These are phyloP conservation scores for Ectobius pallidus DNA, from an alignment of 2,888 invertebrate species.

Conservation along the genomic window DNA sequence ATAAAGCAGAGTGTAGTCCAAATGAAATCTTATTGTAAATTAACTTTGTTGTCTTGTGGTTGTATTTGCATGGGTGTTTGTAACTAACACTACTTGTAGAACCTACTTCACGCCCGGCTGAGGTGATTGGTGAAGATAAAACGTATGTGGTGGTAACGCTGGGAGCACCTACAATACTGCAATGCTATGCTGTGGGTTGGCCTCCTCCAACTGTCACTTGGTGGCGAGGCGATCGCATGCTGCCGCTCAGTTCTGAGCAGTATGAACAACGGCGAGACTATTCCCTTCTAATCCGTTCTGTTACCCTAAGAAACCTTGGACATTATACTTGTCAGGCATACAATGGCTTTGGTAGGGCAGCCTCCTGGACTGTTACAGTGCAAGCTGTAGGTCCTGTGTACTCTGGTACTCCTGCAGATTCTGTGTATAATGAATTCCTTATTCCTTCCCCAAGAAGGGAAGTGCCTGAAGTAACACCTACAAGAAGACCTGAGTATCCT, in stretches of 20 bases:
- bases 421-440: constrained; percentile 64
- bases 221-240: constrained; percentile 79
- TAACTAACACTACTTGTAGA: constrained; percentile 55
- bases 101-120: constrained; percentile 59
- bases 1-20: too few species aligned
- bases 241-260: constrained; percentile 71
- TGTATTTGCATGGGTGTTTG: constrained; percentile 24
- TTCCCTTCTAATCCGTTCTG: constrained; percentile 73
- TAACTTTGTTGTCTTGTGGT: too few species aligned
- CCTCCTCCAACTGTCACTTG: constrained; percentile 81
- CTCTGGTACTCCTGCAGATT: constrained; percentile 62
- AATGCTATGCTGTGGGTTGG: constrained; percentile 83
- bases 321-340: constrained; percentile 90
- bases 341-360: constrained; percentile 78
- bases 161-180: constrained; percentile 70
- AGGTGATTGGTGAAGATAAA: constrained; percentile 71
- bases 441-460: constrained; percentile 59
- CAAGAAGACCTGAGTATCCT: constrained; percentile 48
- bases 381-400: constrained; percentile 74
- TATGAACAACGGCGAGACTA: constrained; percentile 77
- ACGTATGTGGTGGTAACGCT: constrained; percentile 71
- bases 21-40: too few species aligned
- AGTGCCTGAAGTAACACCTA: constrained; percentile 46
- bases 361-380: constrained; percentile 76
- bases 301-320: constrained; percentile 76